Percentiles rank a stretch among this genome's conserved stretches.
These are phyloP conservation scores for Bradypodion pumilum DNA, from an alignment of 2,797 vertebrate species.

Conservation along the genomic window DNA sequence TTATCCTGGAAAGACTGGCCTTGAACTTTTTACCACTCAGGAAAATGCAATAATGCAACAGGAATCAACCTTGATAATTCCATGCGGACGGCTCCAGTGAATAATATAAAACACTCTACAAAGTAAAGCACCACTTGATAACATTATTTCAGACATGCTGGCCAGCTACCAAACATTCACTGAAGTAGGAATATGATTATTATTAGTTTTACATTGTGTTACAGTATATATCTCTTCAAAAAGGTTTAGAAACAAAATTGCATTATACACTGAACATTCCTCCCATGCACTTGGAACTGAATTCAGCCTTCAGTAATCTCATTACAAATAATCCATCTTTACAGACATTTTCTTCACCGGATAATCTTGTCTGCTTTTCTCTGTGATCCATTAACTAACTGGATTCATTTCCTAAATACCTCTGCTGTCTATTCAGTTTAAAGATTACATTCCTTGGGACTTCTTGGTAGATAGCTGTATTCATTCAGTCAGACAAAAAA, in stretches of 20 bases:
- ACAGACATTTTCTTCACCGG: conserved; percentile 24
- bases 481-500: neutral
- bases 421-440: conserved; percentile 31
- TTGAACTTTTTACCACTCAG: neutral
- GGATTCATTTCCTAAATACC: conserved; percentile 56
- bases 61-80: neutral
- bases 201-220: conserved; percentile 7
- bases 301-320: conserved; percentile 30
- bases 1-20: neutral
- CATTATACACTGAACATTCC: neutral
- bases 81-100: neutral
- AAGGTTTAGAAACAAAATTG: conserved; percentile 4
- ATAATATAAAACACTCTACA: neutral
- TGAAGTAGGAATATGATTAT: neutral
- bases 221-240: neutral
- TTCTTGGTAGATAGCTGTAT: conserved; percentile 37
- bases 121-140: neutral
- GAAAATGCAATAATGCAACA: neutral
- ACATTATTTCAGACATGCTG: neutral
- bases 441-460: conserved; percentile 38
- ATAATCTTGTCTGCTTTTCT: conserved; percentile 47
- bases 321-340: conserved; percentile 49
- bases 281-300: neutral
- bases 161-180: conserved; percentile 1
- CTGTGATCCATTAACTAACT: conserved; percentile 46